Base-by-base conservation (phyloP, 1,140 invertebrate species). In the Drosophila pallidifrons region DNA sequence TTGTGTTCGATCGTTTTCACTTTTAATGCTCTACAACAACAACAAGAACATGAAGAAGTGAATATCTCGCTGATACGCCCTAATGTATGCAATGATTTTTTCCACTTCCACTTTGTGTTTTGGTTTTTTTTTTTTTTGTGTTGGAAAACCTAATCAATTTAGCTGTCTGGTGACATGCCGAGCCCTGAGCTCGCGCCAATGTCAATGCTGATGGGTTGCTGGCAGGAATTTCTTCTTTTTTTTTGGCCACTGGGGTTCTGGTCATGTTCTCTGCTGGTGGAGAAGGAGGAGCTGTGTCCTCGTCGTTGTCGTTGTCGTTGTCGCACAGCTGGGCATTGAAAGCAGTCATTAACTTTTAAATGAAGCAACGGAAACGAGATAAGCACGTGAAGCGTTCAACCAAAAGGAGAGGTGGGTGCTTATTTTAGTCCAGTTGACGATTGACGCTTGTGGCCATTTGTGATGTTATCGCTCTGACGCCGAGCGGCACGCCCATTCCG, bases 311-410 rank as follows among this genome's bases (percentile, higher is more conserved):
- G 35, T 43, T 46, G 59, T 75, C 67, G 52, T 57, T 15, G 13
- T 46, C 60, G 11, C 35, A 8, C 73, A 71, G 59, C 51, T 66
- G 76, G 70, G 52, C 85, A 89, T 73, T 89, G 83, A 89, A 89
- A 89, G 85, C 78, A 79, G 86, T 89, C 85, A 89, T 89, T 89
- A 89, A 89, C 85, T 89, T 89, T 89, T 89, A 89, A 89, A 89
- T 85, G 85, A 89, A 89, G 86, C 71, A 83, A 83, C 85, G 85
- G 85, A 89, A 89, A 89, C 85, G 67, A 81, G 85, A 89, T 89
- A 89, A 89, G 85, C 85, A 89, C 85, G 85, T 89, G 78, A 78
- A 72, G 85, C 77, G 85, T 71, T 65, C 59, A 71, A 47, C 55
- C 28, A 6, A 13, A 10, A 1, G 38, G 11, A 8, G 6, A 11